Evolutionary conservation across 2,113 vertebrate genomes (phyloP).

Genomic region (Eublepharis macularius): DNA sequence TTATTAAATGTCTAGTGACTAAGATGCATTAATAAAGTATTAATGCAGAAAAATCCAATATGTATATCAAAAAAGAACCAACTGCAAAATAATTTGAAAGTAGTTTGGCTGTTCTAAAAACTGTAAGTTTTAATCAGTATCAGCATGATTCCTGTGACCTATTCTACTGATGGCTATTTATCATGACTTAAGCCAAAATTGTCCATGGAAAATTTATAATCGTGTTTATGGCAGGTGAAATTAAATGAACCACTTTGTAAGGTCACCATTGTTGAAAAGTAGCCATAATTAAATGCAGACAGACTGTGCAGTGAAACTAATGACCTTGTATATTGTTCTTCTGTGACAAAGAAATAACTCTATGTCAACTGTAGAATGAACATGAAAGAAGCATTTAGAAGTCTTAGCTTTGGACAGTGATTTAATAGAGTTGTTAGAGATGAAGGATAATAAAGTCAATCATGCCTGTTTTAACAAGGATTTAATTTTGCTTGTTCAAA

Average conservation of each 20-base stretch:
- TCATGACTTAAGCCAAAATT: constrained; percentile 18
- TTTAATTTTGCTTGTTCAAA: background rate
- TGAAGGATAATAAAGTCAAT: constrained; percentile 10
- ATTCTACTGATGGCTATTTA: background rate
- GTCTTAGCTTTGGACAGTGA: background rate
- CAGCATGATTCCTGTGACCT: background rate
- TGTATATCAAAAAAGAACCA: background rate
- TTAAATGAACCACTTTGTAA: constrained; percentile 29
- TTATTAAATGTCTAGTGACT: background rate
- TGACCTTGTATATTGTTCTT: constrained; percentile 4
- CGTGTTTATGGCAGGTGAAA: constrained; percentile 29
- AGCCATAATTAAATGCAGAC: constrained; percentile 17
- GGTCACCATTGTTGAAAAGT: constrained; percentile 10
- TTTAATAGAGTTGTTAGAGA: background rate
- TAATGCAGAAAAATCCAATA: background rate
- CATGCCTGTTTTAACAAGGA: background rate
- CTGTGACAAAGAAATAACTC: background rate
- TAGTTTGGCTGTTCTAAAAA: constrained; percentile 3
- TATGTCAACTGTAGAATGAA: background rate
- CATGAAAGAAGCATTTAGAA: constrained; percentile 28
- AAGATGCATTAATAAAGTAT: background rate
- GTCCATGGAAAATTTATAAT: background rate
- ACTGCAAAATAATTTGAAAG: background rate
- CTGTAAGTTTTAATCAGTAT: background rate
- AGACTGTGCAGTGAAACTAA: constrained; percentile 3